Base-by-base conservation (phyloP, 2,113 vertebrate species). In the Antennarius striatus region DNA sequence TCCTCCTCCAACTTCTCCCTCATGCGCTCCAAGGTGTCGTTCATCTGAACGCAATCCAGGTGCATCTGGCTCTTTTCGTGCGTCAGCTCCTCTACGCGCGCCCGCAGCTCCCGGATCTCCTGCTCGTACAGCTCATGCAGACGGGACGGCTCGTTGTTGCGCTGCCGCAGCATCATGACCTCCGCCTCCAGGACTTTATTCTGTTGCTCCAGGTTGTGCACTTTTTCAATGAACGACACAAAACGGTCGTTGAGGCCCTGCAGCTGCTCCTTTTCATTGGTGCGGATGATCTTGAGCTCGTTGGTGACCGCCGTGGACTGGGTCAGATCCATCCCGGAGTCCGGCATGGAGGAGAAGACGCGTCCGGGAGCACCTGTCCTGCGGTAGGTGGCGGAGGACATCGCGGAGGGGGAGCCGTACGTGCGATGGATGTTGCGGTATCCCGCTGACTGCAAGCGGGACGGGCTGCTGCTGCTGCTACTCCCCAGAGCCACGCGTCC, bases 191-290 rank as follows among this genome's bases (percentile, higher is more conserved):
- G 91, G 7, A 93, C 91, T 65, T 91, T 91, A 68, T 94, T 94
- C 73, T 93, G 93, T 90, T 93, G 92, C 90, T 94, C 94, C 70
- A 94, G 83, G 76, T 90, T 85, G 78, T 91, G 93, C 62, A 94
- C 94, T 53, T 93, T 94, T 84, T 94, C 94, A 22, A 94, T 93
- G 90, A 94, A 94, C 80, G 90, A 86, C 69, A 91, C 93, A 81
- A 94, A 94, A 75, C 94, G 94, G 91, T 94, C 94, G 71, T 94
- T 94, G 39, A 94, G 90, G 64, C 93, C 94, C 77, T 93, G 92
- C 75, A 94, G 88, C 82, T 94, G 93, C 84, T 94, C 93, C 80
- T 94, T 94, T 89, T 94, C 92, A 84, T 92, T 93, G 81, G 92
- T 93, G 89, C 93, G 91, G 79, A 92, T 85, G 83, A 94, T 93